Evolutionary conservation across 2,797 vertebrate species (phyloP).

Genomic region (Epinephelus awoara): DNA sequence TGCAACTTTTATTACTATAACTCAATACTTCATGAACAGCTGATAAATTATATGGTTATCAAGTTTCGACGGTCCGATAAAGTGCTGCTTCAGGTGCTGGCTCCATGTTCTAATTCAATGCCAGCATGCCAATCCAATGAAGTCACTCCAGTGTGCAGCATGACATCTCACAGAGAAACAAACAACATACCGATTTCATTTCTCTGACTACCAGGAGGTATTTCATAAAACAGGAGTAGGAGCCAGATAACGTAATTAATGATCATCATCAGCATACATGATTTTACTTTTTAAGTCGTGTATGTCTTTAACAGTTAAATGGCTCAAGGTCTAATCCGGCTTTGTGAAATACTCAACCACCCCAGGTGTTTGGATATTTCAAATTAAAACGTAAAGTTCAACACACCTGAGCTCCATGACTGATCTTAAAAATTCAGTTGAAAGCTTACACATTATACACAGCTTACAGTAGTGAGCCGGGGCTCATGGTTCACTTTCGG

Average conservation of each 20-base stretch:
- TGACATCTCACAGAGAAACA: constrained; percentile 17
- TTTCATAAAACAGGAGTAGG: constrained; percentile 35
- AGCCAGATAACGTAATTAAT: not conserved
- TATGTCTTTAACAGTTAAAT: not conserved
- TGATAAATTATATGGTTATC: constrained; percentile 23
- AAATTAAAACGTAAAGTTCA: constrained; percentile 28
- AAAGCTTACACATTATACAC: constrained; percentile 50
- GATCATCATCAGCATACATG: constrained; percentile 9
- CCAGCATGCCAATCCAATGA: constrained; percentile 9
- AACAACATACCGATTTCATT: not conserved
- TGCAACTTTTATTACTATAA: constrained; percentile 32
- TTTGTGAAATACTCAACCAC: constrained; percentile 27
- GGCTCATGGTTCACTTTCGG: constrained; percentile 10
- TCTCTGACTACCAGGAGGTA: constrained; percentile 3
- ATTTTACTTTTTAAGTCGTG: not conserved
- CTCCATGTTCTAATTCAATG: constrained; percentile 9
- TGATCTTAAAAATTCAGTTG: constrained; percentile 28
- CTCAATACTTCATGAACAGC: constrained; percentile 10
- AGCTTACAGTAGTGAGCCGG: not conserved
- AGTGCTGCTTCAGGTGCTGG: constrained; percentile 16
- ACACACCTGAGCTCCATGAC: constrained; percentile 25
- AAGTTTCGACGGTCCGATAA: constrained; percentile 37
- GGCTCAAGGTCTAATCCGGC: constrained; percentile 6
- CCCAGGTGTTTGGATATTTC: constrained; percentile 5
- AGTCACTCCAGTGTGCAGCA: constrained; percentile 18